phyloP scores from a whole-genome alignment of 1,140 invertebrate genomes.

The Microplitis demolitor region DNA sequence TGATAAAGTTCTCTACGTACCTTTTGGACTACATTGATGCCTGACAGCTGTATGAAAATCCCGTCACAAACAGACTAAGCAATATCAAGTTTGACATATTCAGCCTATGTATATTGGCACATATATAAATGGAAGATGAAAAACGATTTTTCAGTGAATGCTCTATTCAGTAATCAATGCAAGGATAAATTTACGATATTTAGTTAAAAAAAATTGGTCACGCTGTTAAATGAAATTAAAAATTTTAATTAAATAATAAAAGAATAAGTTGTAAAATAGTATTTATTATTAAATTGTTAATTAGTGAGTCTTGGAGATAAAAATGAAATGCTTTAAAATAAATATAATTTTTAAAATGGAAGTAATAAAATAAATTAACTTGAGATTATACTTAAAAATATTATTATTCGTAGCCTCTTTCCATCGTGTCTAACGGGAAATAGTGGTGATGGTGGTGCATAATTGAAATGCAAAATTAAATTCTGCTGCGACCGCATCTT shows the following conservation, averaged over 20 bases:
- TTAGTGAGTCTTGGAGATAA: no score
- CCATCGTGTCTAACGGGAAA: background rate
- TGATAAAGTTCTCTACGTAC: background rate
- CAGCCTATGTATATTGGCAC: background rate
- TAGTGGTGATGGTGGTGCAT: conserved; percentile 6
- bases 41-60: conserved; percentile 12
- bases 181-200: background rate
- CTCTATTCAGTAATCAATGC: background rate
- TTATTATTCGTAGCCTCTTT: background rate
- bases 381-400: background rate
- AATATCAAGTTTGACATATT: background rate
- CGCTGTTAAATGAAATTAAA: background rate
- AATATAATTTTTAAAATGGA: no score
- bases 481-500: conserved; percentile 29
- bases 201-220: background rate
- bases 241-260: no score
- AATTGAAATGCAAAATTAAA: conserved; percentile 35
- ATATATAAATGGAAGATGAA: background rate
- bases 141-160: background rate
- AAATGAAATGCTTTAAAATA: no score
- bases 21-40: conserved; percentile 6
- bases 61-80: conserved; percentile 11
- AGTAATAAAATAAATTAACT: no score
- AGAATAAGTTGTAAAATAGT: no score
- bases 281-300: no score